Evolutionary conservation across 2,113 vertebrate species (phyloP).

Genomic region (Etheostoma cragini): DNA sequence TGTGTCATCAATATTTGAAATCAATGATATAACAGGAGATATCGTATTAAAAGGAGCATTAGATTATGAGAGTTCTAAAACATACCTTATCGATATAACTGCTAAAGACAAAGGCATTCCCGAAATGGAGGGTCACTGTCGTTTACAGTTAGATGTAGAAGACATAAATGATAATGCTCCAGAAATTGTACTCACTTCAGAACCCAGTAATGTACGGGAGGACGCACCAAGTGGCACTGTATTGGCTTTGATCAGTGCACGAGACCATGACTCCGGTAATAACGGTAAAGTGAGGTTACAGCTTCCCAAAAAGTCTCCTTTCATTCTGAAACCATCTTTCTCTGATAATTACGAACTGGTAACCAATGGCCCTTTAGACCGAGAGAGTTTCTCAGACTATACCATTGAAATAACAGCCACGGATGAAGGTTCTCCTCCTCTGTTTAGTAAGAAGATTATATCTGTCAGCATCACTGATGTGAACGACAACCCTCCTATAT

Average conservation of each 20-base stretch:
- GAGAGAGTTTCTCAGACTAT: constrained; percentile 59
- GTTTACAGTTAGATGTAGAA: constrained; percentile 69
- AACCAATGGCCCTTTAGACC: constrained; percentile 56
- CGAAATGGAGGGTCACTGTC: constrained; percentile 72
- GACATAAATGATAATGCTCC: constrained; percentile 82
- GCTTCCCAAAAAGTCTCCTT: constrained; percentile 35
- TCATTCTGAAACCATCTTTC: constrained; percentile 59
- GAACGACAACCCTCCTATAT: constrained; percentile 85
- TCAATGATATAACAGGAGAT: constrained; percentile 67
- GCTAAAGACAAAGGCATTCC: constrained; percentile 79
- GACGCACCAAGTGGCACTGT: constrained; percentile 75
- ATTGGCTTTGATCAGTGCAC: constrained; percentile 72
- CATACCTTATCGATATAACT: constrained; percentile 69
- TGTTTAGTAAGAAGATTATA: constrained; percentile 79
- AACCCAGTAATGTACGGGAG: constrained; percentile 60
- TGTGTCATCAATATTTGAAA: constrained; percentile 61
- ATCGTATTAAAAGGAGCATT: constrained; percentile 60
- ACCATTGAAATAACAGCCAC: constrained; percentile 76
- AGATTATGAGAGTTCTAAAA: constrained; percentile 66
- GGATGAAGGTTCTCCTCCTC: constrained; percentile 83
- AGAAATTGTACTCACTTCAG: constrained; percentile 75
- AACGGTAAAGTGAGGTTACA: constrained; percentile 70
- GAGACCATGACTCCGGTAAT: constrained; percentile 72
- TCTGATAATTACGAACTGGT: constrained; percentile 77
- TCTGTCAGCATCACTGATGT: constrained; percentile 79